Conservation (phyloP, 2,888 invertebrate genomes). For the Cheilosia scutellata region DNA sequence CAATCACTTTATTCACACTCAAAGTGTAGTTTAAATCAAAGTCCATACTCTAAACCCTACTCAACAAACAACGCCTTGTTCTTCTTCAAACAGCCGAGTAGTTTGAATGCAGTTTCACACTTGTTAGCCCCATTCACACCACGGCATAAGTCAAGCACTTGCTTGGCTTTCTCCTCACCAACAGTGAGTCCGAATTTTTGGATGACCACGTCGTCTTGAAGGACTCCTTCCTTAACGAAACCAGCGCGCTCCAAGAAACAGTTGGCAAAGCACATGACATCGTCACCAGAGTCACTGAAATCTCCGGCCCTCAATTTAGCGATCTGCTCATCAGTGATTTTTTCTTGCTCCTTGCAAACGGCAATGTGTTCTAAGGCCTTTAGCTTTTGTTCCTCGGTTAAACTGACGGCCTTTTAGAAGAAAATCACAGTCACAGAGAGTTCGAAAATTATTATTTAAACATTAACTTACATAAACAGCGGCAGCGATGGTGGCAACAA, state of each 20-base stretch:
- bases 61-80: slow-evolving; percentile 55
- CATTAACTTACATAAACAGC: slow-evolving; percentile 77
- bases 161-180: slow-evolving; percentile 79
- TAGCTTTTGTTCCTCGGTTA: slow-evolving; percentile 80
- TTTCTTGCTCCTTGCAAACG: slow-evolving; percentile 77
- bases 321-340: slow-evolving; percentile 78
- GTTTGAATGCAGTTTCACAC: slow-evolving; percentile 80
- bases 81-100: slow-evolving; percentile 79
- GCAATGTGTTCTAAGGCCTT: slow-evolving; percentile 75
- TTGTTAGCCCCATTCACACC: slow-evolving; percentile 77
- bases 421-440: not conserved
- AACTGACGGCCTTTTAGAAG: slow-evolving; percentile 26
- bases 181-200: slow-evolving; percentile 76
- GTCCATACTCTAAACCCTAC: not conserved
- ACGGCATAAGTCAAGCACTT: slow-evolving; percentile 77
- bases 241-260: slow-evolving; percentile 81
- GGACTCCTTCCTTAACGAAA: slow-evolving; percentile 78
- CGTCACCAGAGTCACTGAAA: slow-evolving; percentile 76
- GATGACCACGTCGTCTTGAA: slow-evolving; percentile 77
- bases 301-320: slow-evolving; percentile 78
- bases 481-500: slow-evolving; percentile 75
- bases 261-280: slow-evolving; percentile 80
- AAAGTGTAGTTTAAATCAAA: too few relatives aligned
- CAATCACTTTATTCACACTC: too few relatives aligned
- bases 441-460: not conserved